phyloP scores from a whole-genome alignment of 1,140 invertebrate species.

The Telenomus remus region DNA sequence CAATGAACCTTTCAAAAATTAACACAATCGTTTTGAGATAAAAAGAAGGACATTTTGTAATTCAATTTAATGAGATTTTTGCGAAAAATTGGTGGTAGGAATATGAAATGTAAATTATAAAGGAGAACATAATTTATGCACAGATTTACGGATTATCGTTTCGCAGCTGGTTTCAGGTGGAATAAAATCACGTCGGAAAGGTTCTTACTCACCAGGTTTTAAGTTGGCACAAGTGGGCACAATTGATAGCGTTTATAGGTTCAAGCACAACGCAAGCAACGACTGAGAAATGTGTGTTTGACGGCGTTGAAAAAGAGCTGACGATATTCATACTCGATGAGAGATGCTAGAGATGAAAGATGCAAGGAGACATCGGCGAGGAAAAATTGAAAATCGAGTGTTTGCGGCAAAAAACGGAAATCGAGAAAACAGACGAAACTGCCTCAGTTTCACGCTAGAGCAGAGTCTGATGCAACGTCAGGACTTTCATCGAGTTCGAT shows the following conservation, averaged over 20 bases:
- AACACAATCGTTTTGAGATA: too few relatives aligned
- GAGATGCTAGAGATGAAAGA: slow-evolving; percentile 45
- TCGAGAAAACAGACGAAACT: slow-evolving; percentile 31
- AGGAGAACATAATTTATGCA: too few relatives aligned
- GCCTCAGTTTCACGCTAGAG: slow-evolving; percentile 56
- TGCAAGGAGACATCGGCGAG: slow-evolving; percentile 33
- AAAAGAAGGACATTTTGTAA: too few relatives aligned
- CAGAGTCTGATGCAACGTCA: slow-evolving; percentile 59
- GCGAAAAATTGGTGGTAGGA: too few relatives aligned
- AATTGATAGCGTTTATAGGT: slow-evolving; percentile 52
- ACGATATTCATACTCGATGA: slow-evolving; percentile 60
- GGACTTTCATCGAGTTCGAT: slow-evolving; percentile 60
- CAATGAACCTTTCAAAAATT: too few relatives aligned
- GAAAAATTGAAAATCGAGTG: slow-evolving; percentile 57
- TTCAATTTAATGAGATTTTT: too few relatives aligned
- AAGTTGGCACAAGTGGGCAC: slow-evolving; percentile 34
- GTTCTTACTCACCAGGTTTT: slow-evolving; percentile 20
- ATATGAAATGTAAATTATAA: too few relatives aligned
- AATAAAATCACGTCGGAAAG: slow-evolving; percentile 1
- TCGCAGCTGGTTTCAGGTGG: neutral
- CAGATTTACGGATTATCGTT: too few relatives aligned
- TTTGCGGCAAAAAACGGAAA: slow-evolving; percentile 32
- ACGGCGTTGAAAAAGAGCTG: slow-evolving; percentile 63
- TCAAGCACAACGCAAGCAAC: slow-evolving; percentile 26
- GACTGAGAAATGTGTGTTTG: slow-evolving; percentile 56